Conservation (phyloP, 2,113 vertebrate species). For the Leucoraja erinaceus region DNA sequence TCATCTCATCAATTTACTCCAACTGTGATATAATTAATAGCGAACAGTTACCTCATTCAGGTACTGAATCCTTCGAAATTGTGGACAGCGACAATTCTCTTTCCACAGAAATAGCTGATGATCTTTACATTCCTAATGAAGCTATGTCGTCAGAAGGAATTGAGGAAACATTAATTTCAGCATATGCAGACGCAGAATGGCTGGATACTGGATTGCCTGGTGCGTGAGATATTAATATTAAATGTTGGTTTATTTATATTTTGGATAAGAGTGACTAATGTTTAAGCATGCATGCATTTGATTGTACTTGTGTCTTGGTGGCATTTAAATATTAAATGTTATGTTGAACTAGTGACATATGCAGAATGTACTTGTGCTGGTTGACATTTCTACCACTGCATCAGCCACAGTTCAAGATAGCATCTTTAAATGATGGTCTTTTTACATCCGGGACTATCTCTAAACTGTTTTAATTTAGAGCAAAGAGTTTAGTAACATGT, state of each 20-base stretch:
- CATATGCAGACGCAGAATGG: not conserved
- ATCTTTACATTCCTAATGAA: constrained; percentile 23
- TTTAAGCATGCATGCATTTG: not conserved
- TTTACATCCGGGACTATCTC: not conserved
- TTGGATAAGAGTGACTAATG: not conserved
- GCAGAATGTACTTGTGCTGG: not conserved
- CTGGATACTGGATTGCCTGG: constrained; percentile 10
- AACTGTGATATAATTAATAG: constrained; percentile 1
- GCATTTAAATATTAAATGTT: not conserved
- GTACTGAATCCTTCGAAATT: constrained; percentile 24
- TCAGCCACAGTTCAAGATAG: not conserved
- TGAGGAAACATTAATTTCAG: not conserved
- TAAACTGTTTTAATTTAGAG: not conserved
- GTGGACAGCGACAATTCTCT: constrained; percentile 12
- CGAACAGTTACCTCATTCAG: constrained; percentile 23
- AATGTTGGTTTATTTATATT: not conserved
- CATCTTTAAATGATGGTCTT: not conserved
- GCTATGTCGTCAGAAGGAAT: not conserved
- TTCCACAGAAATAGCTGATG: constrained; percentile 24
- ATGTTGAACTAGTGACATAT: not conserved
- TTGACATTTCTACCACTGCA: not conserved
- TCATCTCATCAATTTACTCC: not conserved
- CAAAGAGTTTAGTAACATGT: not conserved
- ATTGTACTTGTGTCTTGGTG: not conserved
- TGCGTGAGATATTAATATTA: not conserved